Conservation (phyloP, 2,797 vertebrate species). For the Rhabdophis nuchalis region DNA sequence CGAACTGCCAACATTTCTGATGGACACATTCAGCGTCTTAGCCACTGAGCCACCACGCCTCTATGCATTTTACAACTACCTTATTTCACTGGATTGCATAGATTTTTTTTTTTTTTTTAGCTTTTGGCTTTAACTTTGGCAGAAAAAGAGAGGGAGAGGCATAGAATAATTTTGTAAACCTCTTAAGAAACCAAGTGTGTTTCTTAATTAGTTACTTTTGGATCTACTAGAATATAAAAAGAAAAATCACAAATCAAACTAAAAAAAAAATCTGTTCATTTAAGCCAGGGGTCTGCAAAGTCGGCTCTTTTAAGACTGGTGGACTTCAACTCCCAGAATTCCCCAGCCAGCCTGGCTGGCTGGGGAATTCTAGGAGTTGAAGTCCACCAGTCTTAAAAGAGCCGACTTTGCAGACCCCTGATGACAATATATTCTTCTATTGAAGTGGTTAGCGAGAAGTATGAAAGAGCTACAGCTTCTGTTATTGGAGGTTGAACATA, state of each 20-base stretch:
- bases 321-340: too few relatives aligned
- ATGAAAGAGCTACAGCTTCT: not conserved
- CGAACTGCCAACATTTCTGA: too few relatives aligned
- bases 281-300: too few relatives aligned
- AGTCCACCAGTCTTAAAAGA: too few relatives aligned
- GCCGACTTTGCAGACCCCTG: too few relatives aligned
- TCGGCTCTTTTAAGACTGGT: too few relatives aligned
- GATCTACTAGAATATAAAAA: not conserved
- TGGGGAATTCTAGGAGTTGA: too few relatives aligned
- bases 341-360: too few relatives aligned
- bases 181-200: not conserved
- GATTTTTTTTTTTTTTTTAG: not conserved
- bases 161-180: not conserved
- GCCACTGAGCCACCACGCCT: too few relatives aligned
- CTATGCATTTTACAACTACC: not conserved
- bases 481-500: not conserved
- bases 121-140: not conserved
- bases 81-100: not conserved
- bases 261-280: not conserved
- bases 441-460: not conserved
- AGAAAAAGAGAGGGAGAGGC: not conserved
- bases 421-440: not conserved
- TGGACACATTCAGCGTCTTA: too few relatives aligned
- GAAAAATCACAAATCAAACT: not conserved
- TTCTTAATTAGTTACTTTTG: not conserved